These are phyloP conservation scores for Patella vulgata DNA, from an alignment of 1,140 invertebrate species.

Conservation along the genomic window DNA sequence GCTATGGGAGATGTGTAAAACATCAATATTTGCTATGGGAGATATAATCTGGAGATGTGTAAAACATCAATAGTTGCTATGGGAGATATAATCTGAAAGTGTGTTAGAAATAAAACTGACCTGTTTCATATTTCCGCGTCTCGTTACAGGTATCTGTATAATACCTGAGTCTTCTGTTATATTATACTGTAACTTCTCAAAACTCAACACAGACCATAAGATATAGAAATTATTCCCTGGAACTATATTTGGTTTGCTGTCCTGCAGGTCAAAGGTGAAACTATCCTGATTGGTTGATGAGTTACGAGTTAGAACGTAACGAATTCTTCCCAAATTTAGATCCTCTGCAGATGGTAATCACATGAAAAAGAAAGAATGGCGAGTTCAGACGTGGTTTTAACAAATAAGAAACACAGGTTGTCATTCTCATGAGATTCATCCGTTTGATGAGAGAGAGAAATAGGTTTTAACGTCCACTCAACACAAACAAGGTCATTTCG, in stretches of 20 bases:
- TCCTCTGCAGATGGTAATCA: conserved; percentile 48
- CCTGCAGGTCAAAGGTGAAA: conserved; percentile 62
- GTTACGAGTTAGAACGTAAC: conserved; percentile 54
- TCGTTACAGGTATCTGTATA: conserved; percentile 55
- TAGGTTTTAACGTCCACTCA: no score
- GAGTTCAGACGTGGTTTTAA: background rate
- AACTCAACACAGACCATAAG: conserved; percentile 58
- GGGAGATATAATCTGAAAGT: no score
- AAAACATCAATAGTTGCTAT: no score
- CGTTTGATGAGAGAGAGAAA: no score
- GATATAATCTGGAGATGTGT: no score
- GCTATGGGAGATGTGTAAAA: no score
- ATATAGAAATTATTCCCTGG: conserved; percentile 60
- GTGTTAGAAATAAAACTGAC: no score
- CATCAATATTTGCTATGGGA: no score
- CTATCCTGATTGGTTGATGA: conserved; percentile 43
- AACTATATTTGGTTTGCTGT: conserved; percentile 57
- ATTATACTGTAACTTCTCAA: conserved; percentile 47
- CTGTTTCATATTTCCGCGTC: conserved; percentile 62
- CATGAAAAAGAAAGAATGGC: conserved; percentile 2
- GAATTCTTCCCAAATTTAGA: conserved; percentile 53
- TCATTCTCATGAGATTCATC: no score
- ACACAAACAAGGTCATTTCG: no score
- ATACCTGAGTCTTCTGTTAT: conserved; percentile 56
- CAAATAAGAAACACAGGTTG: no score